These are phyloP conservation scores for Nematopogon swammerdamellus DNA, from an alignment of 2,888 invertebrate genomes.

Conservation along the genomic window DNA sequence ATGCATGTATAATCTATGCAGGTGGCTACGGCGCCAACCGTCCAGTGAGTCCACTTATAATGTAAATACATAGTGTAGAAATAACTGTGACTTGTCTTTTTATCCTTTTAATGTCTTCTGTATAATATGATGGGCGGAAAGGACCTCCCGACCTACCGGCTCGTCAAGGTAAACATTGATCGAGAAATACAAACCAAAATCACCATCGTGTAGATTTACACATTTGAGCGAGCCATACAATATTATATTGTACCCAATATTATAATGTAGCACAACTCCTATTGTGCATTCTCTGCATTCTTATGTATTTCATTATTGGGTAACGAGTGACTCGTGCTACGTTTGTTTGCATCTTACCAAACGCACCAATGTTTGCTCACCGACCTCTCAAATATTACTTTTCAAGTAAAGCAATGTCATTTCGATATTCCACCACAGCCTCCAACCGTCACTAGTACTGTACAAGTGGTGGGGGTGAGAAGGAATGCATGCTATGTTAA, in stretches of 20 bases:
- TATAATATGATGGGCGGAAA: conserved; percentile 53
- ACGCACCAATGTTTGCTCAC: too few species aligned
- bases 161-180: conserved; percentile 59
- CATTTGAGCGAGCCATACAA: conserved; percentile 19
- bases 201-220: conserved; percentile 47
- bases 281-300: not conserved
- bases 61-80: conserved; percentile 2
- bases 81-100: conserved; percentile 49
- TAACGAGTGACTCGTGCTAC: not conserved
- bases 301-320: not conserved
- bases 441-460: too few species aligned
- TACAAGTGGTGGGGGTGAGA: too few species aligned
- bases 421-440: too few species aligned
- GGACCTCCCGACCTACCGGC: conserved; percentile 66
- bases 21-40: too few species aligned
- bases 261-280: not conserved
- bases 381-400: too few species aligned
- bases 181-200: conserved; percentile 29
- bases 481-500: too few species aligned
- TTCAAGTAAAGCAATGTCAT: too few species aligned
- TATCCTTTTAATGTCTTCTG: conserved; percentile 52
- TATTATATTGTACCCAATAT: not conserved
- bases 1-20: too few species aligned
- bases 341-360: too few species aligned
- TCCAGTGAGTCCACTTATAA: too few species aligned